These are phyloP conservation scores for Amia ocellicauda DNA, from an alignment of 2,113 vertebrate species.

Conservation along the genomic window DNA sequence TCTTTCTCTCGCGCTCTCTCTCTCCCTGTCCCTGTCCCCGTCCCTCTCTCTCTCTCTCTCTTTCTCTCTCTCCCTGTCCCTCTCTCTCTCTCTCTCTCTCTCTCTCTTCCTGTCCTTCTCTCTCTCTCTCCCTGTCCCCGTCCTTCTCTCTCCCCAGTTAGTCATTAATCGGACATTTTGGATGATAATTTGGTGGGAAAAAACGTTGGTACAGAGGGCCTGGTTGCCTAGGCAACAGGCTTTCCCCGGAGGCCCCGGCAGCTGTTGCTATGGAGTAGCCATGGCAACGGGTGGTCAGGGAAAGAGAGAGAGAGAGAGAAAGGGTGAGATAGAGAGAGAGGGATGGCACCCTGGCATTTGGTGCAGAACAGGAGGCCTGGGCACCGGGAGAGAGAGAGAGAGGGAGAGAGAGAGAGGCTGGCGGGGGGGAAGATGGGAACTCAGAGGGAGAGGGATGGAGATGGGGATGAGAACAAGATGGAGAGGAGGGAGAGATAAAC, in stretches of 20 bases:
- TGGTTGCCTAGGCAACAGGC: conserved; percentile 50
- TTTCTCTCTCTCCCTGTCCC: not conserved
- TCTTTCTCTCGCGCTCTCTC: not conserved
- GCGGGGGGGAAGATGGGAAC: conserved; percentile 23
- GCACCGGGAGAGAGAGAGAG: not conserved
- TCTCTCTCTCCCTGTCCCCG: not conserved
- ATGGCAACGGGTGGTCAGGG: conserved; percentile 38
- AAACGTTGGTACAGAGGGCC: conserved; percentile 40
- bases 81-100: not conserved
- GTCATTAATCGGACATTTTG: not conserved
- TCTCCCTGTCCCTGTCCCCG: not conserved
- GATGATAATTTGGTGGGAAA: conserved; percentile 13
- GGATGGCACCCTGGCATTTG: conserved; percentile 21
- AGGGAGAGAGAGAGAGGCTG: not conserved
- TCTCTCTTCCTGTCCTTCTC: not conserved
- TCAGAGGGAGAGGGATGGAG: conserved; percentile 8
- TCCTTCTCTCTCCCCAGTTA: not conserved
- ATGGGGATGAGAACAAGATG: too few species aligned
- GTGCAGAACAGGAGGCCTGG: not conserved
- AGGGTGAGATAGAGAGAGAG: too few species aligned
- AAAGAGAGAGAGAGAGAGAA: conserved; percentile 6
- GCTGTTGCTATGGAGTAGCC: conserved; percentile 55
- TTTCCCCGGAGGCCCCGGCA: conserved; percentile 42
- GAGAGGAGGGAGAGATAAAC: too few species aligned
- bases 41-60: not conserved